Evolutionary conservation across 1,140 invertebrate species (phyloP).

Genomic region (Popillia japonica): DNA sequence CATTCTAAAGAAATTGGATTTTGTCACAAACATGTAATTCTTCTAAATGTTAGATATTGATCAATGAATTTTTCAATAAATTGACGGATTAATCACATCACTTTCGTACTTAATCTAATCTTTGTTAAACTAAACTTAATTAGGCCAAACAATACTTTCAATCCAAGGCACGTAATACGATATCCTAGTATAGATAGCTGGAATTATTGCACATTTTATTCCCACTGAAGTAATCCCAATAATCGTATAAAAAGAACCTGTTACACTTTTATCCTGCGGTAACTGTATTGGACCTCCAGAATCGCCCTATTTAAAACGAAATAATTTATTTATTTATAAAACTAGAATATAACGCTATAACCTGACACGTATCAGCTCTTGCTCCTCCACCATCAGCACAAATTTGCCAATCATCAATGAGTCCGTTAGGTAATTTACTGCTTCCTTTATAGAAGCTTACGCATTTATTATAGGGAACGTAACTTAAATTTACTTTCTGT

Average conservation of each 20-base stretch:
- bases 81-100: background rate
- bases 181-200: constrained; percentile 41
- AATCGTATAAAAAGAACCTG: constrained; percentile 48
- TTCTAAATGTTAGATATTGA: background rate
- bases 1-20: too few species aligned
- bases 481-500: constrained; percentile 63
- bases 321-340: background rate
- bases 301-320: constrained; percentile 8
- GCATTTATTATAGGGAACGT: background rate
- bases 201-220: constrained; percentile 36
- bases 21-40: background rate
- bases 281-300: background rate
- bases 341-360: constrained; percentile 42
- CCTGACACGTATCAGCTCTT: constrained; percentile 50
- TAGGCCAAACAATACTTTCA: constrained; percentile 42
- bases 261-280: constrained; percentile 26
- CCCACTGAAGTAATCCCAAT: constrained; percentile 43
- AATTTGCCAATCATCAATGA: constrained; percentile 46
- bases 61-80: too few species aligned
- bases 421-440: constrained; percentile 43
- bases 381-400: constrained; percentile 47
- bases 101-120: background rate
- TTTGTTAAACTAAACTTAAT: too few species aligned
- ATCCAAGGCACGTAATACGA: constrained; percentile 41
- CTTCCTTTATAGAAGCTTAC: constrained; percentile 32